Conservation (phyloP, 2,797 vertebrate genomes). For the Acrocephalus scirpaceus region DNA sequence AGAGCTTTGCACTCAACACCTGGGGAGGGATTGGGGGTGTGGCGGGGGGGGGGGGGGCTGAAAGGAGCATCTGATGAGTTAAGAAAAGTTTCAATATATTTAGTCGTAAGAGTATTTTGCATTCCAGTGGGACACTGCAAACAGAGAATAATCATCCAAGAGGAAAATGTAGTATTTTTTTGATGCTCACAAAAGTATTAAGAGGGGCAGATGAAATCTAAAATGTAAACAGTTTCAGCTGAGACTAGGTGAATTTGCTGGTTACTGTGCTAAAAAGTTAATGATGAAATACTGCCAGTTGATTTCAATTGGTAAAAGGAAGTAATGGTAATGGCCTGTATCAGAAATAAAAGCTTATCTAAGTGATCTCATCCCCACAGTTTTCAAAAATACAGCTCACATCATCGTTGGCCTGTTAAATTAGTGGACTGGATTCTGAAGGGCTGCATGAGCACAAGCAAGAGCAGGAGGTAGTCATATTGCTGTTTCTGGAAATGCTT, state of each 20-base stretch:
- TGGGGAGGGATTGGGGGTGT: neutral
- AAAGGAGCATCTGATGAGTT: neutral
- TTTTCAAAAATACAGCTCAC: neutral
- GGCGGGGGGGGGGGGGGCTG: no score
- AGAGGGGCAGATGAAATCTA: conserved; percentile 13
- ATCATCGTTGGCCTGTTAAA: neutral
- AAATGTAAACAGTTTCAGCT: conserved; percentile 20
- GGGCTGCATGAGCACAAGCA: neutral
- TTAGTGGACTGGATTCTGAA: neutral
- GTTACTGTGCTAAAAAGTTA: neutral
- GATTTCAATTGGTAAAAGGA: neutral
- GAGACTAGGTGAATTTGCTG: neutral
- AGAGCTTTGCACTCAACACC: neutral
- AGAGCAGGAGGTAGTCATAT: neutral
- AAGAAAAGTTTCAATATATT: neutral
- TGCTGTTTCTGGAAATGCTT: neutral
- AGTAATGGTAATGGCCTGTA: neutral
- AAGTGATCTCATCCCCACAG: neutral
- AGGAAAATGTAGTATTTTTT: neutral
- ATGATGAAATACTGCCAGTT: neutral
- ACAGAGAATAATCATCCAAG: neutral
- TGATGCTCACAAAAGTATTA: neutral
- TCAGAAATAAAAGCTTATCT: neutral
- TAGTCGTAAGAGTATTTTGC: neutral
- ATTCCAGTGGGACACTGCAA: neutral